Evolutionary conservation across 2,797 vertebrate species (phyloP).

Genomic region (Phylloscopus collybita): DNA sequence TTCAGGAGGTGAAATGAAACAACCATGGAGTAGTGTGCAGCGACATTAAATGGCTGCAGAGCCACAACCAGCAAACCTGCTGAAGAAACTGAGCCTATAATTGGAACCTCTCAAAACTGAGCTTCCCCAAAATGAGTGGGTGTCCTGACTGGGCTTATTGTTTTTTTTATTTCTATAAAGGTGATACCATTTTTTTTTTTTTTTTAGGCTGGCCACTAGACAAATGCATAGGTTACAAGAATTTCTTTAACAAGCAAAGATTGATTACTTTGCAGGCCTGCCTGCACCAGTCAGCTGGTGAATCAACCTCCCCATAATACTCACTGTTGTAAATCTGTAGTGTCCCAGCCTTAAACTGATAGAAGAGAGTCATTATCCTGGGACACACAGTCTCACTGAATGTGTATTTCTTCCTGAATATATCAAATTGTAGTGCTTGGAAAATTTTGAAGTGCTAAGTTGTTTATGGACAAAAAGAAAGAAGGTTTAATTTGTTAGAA

Average conservation of each 20-base stretch:
- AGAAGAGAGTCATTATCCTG: background rate
- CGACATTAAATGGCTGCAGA: background rate
- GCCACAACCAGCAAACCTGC: background rate
- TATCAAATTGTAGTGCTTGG: background rate
- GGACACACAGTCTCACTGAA: background rate
- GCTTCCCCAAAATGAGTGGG: background rate
- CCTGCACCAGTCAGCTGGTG: background rate
- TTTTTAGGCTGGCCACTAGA: background rate
- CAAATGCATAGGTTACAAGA: background rate
- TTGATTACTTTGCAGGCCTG: background rate
- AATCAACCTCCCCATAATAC: background rate
- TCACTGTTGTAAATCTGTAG: background rate
- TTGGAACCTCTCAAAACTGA: background rate
- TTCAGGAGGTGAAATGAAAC: background rate
- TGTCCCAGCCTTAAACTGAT: background rate
- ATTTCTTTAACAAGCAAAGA: background rate
- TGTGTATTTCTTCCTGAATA: background rate
- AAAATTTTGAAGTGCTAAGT: constrained; percentile 11
- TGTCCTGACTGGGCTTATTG: background rate
- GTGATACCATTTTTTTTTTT: background rate
- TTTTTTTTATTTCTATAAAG: background rate
- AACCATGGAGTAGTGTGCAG: background rate
- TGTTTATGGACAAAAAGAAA: constrained; percentile 9
- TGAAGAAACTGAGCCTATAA: background rate
- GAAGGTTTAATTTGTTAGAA: constrained; percentile 11